Evolutionary conservation across 2,888 invertebrate species (phyloP).

Genomic region (Heteromyza rotundicornis): DNA sequence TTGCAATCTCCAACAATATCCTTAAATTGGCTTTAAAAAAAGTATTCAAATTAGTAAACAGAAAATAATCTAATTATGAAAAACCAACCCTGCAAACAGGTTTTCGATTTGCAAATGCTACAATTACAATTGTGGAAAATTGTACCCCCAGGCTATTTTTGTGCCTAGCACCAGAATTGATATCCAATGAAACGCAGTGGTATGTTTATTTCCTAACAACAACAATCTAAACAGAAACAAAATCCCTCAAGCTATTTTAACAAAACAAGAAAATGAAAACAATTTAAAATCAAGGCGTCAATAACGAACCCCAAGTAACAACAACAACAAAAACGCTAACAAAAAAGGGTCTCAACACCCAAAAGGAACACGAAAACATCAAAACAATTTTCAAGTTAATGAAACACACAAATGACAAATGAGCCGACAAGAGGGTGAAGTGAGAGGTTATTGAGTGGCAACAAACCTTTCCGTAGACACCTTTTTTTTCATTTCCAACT

Average conservation of each 20-base stretch:
- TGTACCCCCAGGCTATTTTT: too few relatives aligned
- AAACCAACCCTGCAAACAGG: neutral
- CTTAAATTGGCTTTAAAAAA: too few relatives aligned
- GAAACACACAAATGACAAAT: neutral
- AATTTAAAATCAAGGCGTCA: constrained; percentile 4
- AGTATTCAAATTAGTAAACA: too few relatives aligned
- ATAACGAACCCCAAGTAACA: neutral
- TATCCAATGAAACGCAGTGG: neutral
- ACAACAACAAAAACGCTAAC: too few relatives aligned
- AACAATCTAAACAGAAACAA: too few relatives aligned
- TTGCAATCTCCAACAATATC: too few relatives aligned
- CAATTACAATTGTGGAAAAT: neutral
- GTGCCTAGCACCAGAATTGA: neutral
- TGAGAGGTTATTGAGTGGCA: constrained; percentile 6
- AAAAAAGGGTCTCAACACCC: neutral
- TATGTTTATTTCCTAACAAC: too few relatives aligned
- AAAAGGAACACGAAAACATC: neutral
- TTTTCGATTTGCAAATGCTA: neutral
- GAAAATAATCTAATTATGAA: neutral
- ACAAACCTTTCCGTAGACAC: neutral
- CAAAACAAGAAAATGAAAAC: neutral
- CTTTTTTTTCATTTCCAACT: neutral
- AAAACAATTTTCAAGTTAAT: constrained; percentile 1
- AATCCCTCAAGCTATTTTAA: neutral
- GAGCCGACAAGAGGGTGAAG: neutral